Base-by-base conservation (phyloP, 2,888 invertebrate genomes). In the Apodemia hepburni region DNA sequence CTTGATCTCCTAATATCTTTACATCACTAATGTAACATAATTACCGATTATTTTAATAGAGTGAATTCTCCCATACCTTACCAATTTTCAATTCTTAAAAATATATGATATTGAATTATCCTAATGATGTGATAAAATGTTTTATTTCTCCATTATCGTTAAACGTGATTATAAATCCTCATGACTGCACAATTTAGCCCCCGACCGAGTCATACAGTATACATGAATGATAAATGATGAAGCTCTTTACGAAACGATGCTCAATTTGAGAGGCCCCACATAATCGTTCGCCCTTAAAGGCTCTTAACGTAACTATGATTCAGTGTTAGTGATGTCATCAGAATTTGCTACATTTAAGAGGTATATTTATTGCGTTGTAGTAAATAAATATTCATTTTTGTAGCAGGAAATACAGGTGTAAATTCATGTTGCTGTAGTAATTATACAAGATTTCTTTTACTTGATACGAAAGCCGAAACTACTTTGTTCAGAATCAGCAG, bases 271-370 rank as follows among this genome's bases (percentile, higher is more conserved):
- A 62, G 63, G 68, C 70, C 70, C 69, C 65, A 66, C 60, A 69
- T 69, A 68, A 68, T 69, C 68, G 64, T 64, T 68, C 64, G 61
- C 64, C 64, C 66, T 67, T 67, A 68, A 69, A 70, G 64, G 65
- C 60, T 64, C 66, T 65, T 68, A 69, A 70, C 67, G 67, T 67
- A 65, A 51, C 65, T 61, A 66, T 61, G 62, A 64, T 68, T 64
- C 61, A 68, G 64, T 65, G 65, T 65, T 65, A 64, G 60, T 60
- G 49, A 64, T 22, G 22, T 54, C 61, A 65, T 66, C 64, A 61
- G 63, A 62, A 65, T 65, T 57, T 64, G 59, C 54, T 59, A 61
- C 33, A 47, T 22, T 33, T 33, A 54, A n/a, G 8, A 17, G 38
- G 6, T 42, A 42, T 15, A 15, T 42, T 15, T 42, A 42, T 15